A percentile compares a stretch with the other conserved stretches of the same genome.
These are phyloP conservation scores for Leucopsar rothschildi DNA, from an alignment of 2,113 vertebrate species.

Conservation along the genomic window DNA sequence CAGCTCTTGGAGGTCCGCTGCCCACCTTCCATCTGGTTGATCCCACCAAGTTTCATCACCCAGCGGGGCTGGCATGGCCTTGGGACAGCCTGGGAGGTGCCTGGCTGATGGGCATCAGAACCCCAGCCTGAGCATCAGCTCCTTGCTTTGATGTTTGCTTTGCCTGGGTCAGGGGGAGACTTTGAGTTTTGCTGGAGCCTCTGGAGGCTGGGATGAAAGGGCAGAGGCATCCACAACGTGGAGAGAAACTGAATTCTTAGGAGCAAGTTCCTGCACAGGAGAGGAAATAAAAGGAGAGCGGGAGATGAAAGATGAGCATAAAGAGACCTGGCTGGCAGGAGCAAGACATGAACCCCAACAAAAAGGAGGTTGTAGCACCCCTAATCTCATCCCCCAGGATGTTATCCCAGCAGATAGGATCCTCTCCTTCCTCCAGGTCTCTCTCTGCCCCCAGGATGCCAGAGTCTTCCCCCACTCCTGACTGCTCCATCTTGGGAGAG, in stretches of 20 bases:
- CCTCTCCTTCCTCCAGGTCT: neutral
- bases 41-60: neutral
- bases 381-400: fast-evolving
- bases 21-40: neutral
- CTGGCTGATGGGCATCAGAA: neutral
- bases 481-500: neutral
- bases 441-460: fast-evolving
- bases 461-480: neutral
- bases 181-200: neutral
- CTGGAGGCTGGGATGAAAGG: neutral
- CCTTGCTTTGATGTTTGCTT: neutral
- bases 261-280: neutral
- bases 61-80: fast-evolving
- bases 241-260: neutral
- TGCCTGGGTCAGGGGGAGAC: neutral
- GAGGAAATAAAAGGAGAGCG: neutral
- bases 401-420: neutral
- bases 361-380: neutral
- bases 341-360: neutral
- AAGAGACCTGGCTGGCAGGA: neutral
- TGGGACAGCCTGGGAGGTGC: neutral
- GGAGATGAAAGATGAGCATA: neutral
- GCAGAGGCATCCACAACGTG: neutral
- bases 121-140: neutral
- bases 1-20: neutral